A percentile compares a stretch with the other conserved stretches of the same genome.
Evolutionary conservation across 2,888 invertebrate species (phyloP).

Genomic region (Metalampra italica): DNA sequence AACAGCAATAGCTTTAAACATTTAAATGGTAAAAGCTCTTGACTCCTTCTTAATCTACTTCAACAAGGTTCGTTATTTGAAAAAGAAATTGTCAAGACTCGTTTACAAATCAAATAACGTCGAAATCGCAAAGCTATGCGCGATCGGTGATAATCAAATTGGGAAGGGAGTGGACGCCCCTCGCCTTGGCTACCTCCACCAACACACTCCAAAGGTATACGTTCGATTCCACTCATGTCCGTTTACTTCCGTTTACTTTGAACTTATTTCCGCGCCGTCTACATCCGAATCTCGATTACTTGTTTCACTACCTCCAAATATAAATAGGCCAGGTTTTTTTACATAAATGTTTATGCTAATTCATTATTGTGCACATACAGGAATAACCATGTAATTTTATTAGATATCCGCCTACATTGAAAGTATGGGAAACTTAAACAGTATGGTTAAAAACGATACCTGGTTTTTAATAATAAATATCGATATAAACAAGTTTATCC

Average conservation of each 20-base stretch:
- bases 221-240: slow-evolving; percentile 24
- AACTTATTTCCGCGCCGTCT: slow-evolving; percentile 43
- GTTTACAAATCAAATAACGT: slow-evolving; percentile 24
- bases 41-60: not conserved
- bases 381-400: not conserved
- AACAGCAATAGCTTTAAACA: not conserved
- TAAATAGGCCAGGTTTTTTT: slow-evolving; percentile 12
- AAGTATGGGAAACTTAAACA: not conserved
- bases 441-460: not conserved
- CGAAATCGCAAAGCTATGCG: slow-evolving; percentile 13
- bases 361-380: not conserved
- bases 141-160: slow-evolving; percentile 18
- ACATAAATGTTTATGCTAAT: slow-evolving; percentile 3
- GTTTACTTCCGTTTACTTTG: slow-evolving; percentile 43
- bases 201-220: slow-evolving; percentile 16
- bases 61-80: not conserved
- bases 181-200: slow-evolving; percentile 27
- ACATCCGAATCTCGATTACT: slow-evolving; percentile 35
- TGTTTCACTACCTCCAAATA: slow-evolving; percentile 30
- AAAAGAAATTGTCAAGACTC: slow-evolving; percentile 6
- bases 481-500: slow-evolving; percentile 18
- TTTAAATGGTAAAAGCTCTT: not conserved
- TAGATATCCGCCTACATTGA: not conserved
- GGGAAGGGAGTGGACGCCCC: slow-evolving; percentile 14
- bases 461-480: not conserved